phyloP scores from a whole-genome alignment of 2,797 vertebrate genomes.

The Hippocampus kuda region DNA sequence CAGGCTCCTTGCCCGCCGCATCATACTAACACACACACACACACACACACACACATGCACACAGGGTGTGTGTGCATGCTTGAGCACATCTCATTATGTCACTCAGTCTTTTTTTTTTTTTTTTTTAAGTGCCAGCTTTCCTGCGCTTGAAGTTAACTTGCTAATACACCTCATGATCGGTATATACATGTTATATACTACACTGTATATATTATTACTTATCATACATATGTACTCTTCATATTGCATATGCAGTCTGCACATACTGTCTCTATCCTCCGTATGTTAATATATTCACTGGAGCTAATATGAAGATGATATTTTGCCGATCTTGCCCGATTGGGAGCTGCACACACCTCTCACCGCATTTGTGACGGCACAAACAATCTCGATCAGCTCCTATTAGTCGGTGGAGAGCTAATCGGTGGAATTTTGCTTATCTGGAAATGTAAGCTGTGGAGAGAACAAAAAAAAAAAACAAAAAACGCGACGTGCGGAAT shows the following conservation, averaged over 20 bases:
- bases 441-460: no score
- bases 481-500: no score
- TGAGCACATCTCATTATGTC: conserved; percentile 25
- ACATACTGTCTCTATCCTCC: no score
- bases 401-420: no score
- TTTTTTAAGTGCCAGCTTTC: conserved; percentile 2
- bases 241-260: no score
- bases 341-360: no score
- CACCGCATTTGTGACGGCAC: no score
- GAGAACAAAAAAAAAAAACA: no score
- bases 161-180: conserved; percentile 5
- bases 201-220: conserved; percentile 4
- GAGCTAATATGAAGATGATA: neutral
- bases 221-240: neutral
- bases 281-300: neutral
- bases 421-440: no score
- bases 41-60: no score
- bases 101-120: neutral
- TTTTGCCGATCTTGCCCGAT: no score
- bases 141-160: conserved; percentile 15
- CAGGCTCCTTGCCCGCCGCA: neutral
- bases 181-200: conserved; percentile 17
- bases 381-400: no score
- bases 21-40: neutral
- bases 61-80: neutral